phyloP scores from a whole-genome alignment of 2,797 vertebrate species.

The Silurus lanzhouensis region DNA sequence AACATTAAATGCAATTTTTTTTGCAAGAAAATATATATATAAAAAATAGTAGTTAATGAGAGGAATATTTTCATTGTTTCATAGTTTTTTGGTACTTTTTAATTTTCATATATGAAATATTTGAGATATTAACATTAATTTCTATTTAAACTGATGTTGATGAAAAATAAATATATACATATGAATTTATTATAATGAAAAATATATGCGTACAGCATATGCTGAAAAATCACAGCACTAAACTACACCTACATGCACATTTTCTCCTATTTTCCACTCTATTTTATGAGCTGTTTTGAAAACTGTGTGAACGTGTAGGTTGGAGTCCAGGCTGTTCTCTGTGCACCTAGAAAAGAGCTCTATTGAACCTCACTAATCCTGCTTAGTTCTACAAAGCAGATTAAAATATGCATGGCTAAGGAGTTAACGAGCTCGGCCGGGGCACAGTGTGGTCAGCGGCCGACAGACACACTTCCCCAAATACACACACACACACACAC shows the following conservation, averaged over 20 bases:
- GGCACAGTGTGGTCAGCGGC: constrained; percentile 34
- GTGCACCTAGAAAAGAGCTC: constrained; percentile 39
- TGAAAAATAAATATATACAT: not conserved
- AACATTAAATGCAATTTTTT: not conserved
- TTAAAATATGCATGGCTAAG: constrained; percentile 51
- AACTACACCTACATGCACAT: not conserved
- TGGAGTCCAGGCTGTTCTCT: constrained; percentile 10
- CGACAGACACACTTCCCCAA: constrained; percentile 34
- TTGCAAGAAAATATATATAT: not conserved
- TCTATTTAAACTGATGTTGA: not conserved
- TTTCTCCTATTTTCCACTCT: not conserved
- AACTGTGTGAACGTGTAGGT: not conserved
- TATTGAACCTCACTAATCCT: constrained; percentile 51
- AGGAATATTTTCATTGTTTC: no score
- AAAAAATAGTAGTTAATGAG: not conserved
- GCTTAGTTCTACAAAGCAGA: constrained; percentile 55
- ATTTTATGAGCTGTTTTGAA: not conserved
- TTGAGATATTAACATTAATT: not conserved
- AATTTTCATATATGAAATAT: not conserved
- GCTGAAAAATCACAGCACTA: not conserved
- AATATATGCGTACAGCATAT: no score
- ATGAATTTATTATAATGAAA: not conserved
- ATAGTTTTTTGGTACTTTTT: not conserved
- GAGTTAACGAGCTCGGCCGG: constrained; percentile 53
- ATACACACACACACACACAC: constrained; percentile 23